Base-by-base conservation (phyloP, 23 tunicate genomes). In the Halocynthia roretzi region DNA sequence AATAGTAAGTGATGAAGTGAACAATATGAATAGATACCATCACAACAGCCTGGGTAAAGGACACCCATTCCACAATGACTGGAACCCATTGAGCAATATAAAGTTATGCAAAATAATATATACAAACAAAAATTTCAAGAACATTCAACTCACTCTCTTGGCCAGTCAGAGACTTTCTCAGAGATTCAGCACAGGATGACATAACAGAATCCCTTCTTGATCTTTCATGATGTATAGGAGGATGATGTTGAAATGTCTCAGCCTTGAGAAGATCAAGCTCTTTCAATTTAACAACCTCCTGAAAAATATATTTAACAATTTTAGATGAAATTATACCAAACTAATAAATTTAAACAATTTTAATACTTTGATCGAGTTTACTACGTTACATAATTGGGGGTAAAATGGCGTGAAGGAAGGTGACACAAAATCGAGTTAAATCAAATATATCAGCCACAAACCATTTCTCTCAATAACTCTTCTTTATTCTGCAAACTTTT, bases 401-500 rank as follows among this genome's bases (percentile, higher is more conserved):
- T 0, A 4, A 31, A 58, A 58, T 14, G 63, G 63, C 2, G 17
- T 14, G 5, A 58, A 58, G 63, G 63, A 15, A 14, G 17, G 17
- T 58, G 17, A 15, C 15, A 58, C 15, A 14, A 15, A 58, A n/a
- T 58, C 17, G 17, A 58, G 15, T 15, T 58, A 58, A 4, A 15
- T 58, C 2, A 2, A 14, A 58, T 1, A 15, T 58, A 58, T 14
- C 63, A 15, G 17, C 4, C 2, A 50, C 68, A 10, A 53, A 91
- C 98, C 83, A 86, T 86, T 19, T 82, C 80, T 21, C 71, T 67
- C 52, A 92, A 63, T 14, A 80, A 9, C 51, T 67, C 54, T 82
- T 92, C 98, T 74, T 71, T 77, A 51, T 86, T 76, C 7, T 82
- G 85, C 10, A 92, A 63, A 53, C 65, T 53, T 21, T 86, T 85